Conservation (phyloP, 2,113 vertebrate genomes). For the Ceyx cyanopectus region DNA sequence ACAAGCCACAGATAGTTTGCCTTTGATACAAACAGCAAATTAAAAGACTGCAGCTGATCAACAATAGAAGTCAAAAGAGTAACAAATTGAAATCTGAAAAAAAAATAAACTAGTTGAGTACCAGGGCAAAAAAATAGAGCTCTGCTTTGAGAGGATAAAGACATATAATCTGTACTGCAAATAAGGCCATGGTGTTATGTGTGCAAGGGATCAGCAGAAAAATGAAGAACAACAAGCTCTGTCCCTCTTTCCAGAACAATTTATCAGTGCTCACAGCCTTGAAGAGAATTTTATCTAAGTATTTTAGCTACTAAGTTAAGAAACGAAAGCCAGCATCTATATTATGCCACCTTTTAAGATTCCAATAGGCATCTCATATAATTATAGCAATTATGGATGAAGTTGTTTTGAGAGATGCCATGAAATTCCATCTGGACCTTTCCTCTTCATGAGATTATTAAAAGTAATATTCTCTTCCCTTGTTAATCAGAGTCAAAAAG, state of each 20-base stretch:
- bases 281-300: background rate
- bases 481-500: background rate
- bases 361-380: background rate
- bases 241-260: background rate
- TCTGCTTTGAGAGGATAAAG: background rate
- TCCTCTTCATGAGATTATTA: background rate
- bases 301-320: background rate
- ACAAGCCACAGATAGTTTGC: background rate
- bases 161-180: background rate
- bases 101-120: background rate
- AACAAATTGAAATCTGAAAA: background rate
- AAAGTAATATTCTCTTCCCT: background rate
- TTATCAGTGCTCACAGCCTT: background rate
- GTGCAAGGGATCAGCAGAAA: background rate
- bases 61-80: background rate
- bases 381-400: background rate
- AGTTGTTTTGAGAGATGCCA: background rate
- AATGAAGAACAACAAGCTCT: background rate
- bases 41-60: background rate
- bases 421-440: background rate
- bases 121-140: fast-evolving
- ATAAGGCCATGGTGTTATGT: background rate
- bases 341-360: background rate
- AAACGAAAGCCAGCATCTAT: background rate
- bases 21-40: background rate